A percentile compares a stretch with the other conserved stretches of the same genome.
These are phyloP conservation scores for Ia io DNA, from an alignment of 2,113 vertebrate genomes.

Conservation along the genomic window DNA sequence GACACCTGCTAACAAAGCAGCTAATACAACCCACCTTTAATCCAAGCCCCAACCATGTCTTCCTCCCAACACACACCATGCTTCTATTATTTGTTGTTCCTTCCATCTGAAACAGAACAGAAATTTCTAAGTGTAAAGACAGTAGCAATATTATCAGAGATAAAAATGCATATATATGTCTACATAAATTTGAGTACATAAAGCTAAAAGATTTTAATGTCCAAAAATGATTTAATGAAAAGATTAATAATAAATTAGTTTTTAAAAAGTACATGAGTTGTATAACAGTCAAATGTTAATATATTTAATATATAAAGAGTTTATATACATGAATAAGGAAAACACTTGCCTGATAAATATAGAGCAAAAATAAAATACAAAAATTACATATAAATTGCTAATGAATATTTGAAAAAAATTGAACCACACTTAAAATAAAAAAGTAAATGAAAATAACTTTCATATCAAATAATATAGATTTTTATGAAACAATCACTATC, in stretches of 20 bases:
- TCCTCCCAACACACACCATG: neutral
- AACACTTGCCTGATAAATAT: neutral
- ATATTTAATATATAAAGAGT: neutral
- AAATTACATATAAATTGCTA: conserved; percentile 14
- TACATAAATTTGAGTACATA: neutral
- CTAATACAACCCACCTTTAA: neutral
- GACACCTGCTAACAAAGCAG: neutral
- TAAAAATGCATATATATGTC: neutral
- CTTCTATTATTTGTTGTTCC: neutral
- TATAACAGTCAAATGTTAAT: neutral
- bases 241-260: neutral
- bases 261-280: neutral
- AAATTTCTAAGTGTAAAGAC: neutral
- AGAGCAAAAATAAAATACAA: neutral
- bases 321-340: neutral
- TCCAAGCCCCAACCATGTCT: neutral
- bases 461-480: neutral
- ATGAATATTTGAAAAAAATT: neutral
- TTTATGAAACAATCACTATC: neutral
- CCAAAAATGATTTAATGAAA: neutral
- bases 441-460: neutral
- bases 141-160: neutral
- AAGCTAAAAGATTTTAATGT: neutral
- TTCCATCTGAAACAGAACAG: neutral
- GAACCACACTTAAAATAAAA: neutral